Conservation (phyloP, 1,140 invertebrate genomes). For the Linepithema humile region DNA sequence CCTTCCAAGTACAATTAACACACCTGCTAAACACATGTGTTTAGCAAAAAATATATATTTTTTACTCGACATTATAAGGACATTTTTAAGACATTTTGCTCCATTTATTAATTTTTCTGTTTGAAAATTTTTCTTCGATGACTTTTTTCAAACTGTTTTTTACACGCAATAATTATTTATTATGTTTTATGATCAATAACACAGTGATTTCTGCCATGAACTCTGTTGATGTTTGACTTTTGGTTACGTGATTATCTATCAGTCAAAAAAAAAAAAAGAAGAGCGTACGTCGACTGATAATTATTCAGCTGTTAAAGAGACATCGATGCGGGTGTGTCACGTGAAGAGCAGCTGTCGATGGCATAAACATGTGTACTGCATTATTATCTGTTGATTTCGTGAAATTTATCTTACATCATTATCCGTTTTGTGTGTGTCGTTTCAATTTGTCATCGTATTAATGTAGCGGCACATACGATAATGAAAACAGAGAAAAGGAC, state of each 20-base stretch:
- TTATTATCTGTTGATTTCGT: constrained; percentile 63
- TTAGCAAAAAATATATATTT: background rate
- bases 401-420: constrained; percentile 50
- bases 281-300: background rate
- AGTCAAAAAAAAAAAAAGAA: constrained; percentile 34
- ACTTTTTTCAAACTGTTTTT: background rate
- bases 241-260: background rate
- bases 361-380: constrained; percentile 54
- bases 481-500: background rate
- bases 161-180: background rate
- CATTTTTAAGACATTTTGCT: too few species aligned
- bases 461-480: background rate
- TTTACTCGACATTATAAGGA: too few species aligned
- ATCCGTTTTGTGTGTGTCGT: background rate
- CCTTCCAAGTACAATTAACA: too few species aligned
- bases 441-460: constrained; percentile 45
- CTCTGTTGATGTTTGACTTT: background rate
- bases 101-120: background rate
- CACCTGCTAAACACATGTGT: too few species aligned
- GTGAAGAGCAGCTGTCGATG: constrained; percentile 53
- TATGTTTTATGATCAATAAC: background rate
- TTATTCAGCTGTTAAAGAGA: constrained; percentile 56
- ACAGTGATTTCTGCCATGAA: background rate
- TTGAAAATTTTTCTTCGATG: background rate
- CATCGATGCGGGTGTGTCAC: constrained; percentile 39